These are phyloP conservation scores for Neomonachus schauinslandi DNA, from an alignment of 2,113 vertebrate species.

Conservation along the genomic window DNA sequence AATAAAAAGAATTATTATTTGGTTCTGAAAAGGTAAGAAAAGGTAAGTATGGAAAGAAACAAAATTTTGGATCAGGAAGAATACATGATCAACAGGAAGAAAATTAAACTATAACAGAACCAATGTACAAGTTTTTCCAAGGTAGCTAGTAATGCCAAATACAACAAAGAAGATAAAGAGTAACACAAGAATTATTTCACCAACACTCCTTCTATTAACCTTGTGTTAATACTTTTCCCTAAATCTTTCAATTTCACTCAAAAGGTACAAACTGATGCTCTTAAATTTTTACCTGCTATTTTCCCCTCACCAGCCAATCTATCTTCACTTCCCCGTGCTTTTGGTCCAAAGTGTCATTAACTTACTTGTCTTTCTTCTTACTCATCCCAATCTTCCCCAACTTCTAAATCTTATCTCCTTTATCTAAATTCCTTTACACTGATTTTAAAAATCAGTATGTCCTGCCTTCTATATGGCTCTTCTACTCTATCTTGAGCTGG, in stretches of 20 bases:
- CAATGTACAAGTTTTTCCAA: not conserved
- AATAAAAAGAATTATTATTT: not conserved
- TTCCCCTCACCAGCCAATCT: not conserved
- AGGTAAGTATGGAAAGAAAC: not conserved
- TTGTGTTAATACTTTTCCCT: not conserved
- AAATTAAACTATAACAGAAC: slow-evolving; percentile 2
- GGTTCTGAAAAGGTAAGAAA: not conserved
- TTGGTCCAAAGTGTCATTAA: not conserved
- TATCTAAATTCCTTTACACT: slow-evolving; percentile 3
- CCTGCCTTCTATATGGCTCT: not conserved
- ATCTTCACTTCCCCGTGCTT: not conserved
- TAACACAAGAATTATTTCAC: slow-evolving; percentile 28
- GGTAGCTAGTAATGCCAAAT: not conserved
- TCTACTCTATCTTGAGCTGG: not conserved
- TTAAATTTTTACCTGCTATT: slow-evolving; percentile 23
- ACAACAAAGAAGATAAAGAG: not conserved
- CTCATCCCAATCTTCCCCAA: not conserved
- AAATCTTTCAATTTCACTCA: slow-evolving; percentile 37
- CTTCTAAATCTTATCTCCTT: slow-evolving; percentile 13
- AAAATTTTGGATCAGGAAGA: not conserved
- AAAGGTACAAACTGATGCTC: not conserved
- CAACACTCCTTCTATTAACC: not conserved
- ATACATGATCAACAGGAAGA: not conserved
- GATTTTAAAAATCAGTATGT: slow-evolving; percentile 18
- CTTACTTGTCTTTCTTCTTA: not conserved